Evolutionary conservation across 2,888 invertebrate genomes (phyloP), one percentile per base, ranked within the genome.

Genomic region (Ophion costatus): DNA sequence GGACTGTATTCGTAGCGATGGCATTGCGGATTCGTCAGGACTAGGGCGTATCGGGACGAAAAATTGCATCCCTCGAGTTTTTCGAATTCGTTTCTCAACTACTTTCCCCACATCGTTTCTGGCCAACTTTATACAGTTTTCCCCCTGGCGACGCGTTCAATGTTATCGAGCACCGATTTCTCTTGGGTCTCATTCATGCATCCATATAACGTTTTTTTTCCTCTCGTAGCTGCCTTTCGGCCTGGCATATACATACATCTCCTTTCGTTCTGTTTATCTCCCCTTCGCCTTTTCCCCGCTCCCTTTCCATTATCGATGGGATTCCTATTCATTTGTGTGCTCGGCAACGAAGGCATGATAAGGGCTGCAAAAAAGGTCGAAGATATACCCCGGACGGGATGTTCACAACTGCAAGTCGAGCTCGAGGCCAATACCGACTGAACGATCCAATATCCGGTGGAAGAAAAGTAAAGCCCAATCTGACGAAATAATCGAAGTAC

Each of bases 321-420:
- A 66, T 76, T 76, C 33, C 56, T 51, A 33, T 66, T 66, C 76
- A 22, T 76, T 10, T 24, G 11, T 66, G 29, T 75, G 45, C 51
- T 75, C 61, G 56, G n/a, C 24, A 10, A 64, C 64, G 33, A 75
- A 64, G 29, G 51, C 29, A 64, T 64, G 24, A 64, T 42, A 64
- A 29, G 10, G 42, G 64, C 64, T 22, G n/a, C 51, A 66, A 56
- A 63, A 22, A 66, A 56, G 56, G 11, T 9, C 63, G 29, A 24
- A 63, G 29, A 45, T 45, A 75, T 75, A 38, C 66, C 42, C 56
- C 20, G n/a, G 51, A 56, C 64, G 22, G 33, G 20, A 6, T 3
- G 20, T 51, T 33, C 66, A 45, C 22, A 75, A 22, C 51, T 17
- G 51, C 20, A 22, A 22, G 33, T 75, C 64, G 63, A 63, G 24